Evolutionary conservation across 2,797 vertebrate genomes (phyloP), one percentile per base, ranked within the genome.

Genomic region (Acanthurus lineatus): DNA sequence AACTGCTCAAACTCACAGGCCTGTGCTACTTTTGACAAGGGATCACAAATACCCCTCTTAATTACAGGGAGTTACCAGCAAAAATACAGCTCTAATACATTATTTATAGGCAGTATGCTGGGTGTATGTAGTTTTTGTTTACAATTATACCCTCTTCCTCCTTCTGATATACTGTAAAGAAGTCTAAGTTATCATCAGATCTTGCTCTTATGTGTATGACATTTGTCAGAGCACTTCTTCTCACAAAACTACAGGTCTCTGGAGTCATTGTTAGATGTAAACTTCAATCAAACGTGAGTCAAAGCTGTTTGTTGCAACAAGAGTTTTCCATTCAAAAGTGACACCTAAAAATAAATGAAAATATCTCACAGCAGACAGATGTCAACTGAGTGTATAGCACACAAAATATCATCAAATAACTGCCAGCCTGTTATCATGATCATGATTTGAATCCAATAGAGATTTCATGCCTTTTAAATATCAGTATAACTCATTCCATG

Each of bases 381-480:
- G 75, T 82, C 81, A 75, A 40, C 67, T 42, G 73, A 77, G 61
- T 71, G 77, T 73, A 62, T 40, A 75, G 85, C 65, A 63, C 65
- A 86, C 28, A 64, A 80, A 88, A 87, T 77, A 84, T 68, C 77
- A 84, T 85, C 74, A 89, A 85, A 88, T 76, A 86, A 81, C 66
- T 22, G 2, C 35, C 58, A 65, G 72, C 54, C 80, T 86, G 71
- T 91, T 90, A 85, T 87, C 73, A 32, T 70, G 74, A 82, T 85
- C 64, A 42, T 70, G 77, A 84, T 92, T 91, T 79, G 59, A 84
- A 84, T 79, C 82, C 83, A 85, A 76, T 62, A 76, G 73, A 86
- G 79, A 83, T 90, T 89, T 84, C 73, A 86, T 79, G 81, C 67
- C 71, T 86, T 89, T 88, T 89, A 89, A 90, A 84, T 86, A 89